Base-by-base conservation (phyloP, 2,888 invertebrate species). In the Xylocampa areola region DNA sequence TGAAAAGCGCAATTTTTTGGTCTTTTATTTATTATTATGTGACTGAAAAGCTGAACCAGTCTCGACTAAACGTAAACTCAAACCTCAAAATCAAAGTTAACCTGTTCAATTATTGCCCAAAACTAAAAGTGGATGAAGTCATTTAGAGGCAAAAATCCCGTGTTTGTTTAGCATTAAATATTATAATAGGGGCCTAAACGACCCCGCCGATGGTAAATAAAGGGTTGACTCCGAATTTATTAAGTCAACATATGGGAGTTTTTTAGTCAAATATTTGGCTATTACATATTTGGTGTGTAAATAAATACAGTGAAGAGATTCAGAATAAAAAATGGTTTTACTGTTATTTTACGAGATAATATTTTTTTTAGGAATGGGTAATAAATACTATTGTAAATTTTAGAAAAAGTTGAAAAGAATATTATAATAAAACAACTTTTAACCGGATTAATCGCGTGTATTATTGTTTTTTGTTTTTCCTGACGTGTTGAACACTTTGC, bases 151-250 rank as follows among this genome's bases (percentile, higher is more conserved):
- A 82, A 84, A 87, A 87, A 80, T 86, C 82, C 81, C 81, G 55
- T 93, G 92, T 93, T 93, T 92, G 88, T 90, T 91, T 90, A 91
- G 87, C 91, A 91, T 93, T 93, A 89, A 89, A 91, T 91, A 88
- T 92, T 87, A 92, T 93, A 93, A 92, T 92, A 74, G 89, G 87
- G 85, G 82, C 80, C 81, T 85, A 89, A 90, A 89, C 87, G 89
- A 85, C 76, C n/a, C 84, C 81, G 64, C 77, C 81, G 80, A 77
- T 72, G 76, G 87, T 82, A 90, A 92, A 92, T 90, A 90, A 92
- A 92, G 92, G 92, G 92, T 92, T 92, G 87, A 84, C 78, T 82
- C 74, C 68, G 79, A 85, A 82, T 88, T 87, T 84, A 88, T 89
- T 87, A 84, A 79, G 75, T 80, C 70, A 86, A 86, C 92, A 87